These are phyloP conservation scores for Bugulina stolonifera DNA, from an alignment of 2,888 invertebrate species.

Conservation along the genomic window DNA sequence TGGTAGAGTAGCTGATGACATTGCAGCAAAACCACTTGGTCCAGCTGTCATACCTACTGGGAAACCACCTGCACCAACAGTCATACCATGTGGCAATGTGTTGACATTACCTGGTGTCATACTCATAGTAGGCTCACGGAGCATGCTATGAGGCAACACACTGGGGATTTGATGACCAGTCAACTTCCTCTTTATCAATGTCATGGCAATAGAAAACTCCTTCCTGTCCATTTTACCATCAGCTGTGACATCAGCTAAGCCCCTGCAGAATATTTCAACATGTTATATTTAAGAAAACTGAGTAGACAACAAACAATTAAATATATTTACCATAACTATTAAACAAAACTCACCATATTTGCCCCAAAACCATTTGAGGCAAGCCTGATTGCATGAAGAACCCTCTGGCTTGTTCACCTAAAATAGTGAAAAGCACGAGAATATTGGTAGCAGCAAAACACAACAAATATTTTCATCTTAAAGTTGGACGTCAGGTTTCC, in stretches of 20 bases:
- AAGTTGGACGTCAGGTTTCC: no score
- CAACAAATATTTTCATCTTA: no score
- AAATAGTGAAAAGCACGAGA: conserved; percentile 25
- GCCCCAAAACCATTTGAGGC: conserved; percentile 45
- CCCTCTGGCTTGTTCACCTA: conserved; percentile 50
- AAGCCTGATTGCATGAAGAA: conserved; percentile 53
- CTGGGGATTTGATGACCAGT: conserved; percentile 86
- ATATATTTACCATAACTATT: no score
- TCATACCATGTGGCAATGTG: conserved; percentile 33
- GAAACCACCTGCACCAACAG: conserved; percentile 12
- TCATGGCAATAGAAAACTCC: conserved; percentile 54
- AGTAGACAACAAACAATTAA: no score
- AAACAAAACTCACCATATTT: conserved; percentile 47
- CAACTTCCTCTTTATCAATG: conserved; percentile 65
- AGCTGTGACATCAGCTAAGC: conserved; percentile 50
- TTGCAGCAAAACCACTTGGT: conserved; percentile 38
- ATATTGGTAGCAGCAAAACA: neutral
- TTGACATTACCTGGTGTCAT: conserved; percentile 31
- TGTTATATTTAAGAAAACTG: neutral
- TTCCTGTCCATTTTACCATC: conserved; percentile 54
- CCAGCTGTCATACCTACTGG: conserved; percentile 41
- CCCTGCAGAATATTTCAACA: conserved; percentile 41
- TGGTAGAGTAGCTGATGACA: conserved; percentile 7
- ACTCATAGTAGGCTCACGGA: conserved; percentile 45
- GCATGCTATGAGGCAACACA: conserved; percentile 66